phyloP scores from a whole-genome alignment of 2,888 invertebrate species.

The Synergus japonicus region DNA sequence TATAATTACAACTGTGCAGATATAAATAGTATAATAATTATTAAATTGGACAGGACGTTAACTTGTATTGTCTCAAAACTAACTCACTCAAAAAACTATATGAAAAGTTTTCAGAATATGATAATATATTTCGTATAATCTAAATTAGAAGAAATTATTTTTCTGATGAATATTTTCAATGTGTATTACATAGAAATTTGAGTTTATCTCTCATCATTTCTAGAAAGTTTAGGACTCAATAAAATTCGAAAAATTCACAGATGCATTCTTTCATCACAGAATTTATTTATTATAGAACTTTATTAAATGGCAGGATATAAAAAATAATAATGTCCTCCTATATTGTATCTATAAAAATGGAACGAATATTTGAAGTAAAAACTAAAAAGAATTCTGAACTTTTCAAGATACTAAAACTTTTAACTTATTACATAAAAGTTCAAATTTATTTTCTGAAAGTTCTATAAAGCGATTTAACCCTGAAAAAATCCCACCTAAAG shows the following conservation, averaged over 20 bases:
- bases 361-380: background rate
- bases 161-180: background rate
- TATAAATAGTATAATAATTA: too few relatives aligned
- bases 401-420: background rate
- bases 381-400: background rate
- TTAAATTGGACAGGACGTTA: too few relatives aligned
- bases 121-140: too few relatives aligned
- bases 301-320: background rate
- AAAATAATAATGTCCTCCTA: background rate
- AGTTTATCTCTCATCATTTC: background rate
- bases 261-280: background rate
- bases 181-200: background rate
- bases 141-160: too few relatives aligned
- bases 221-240: background rate
- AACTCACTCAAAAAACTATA: too few relatives aligned
- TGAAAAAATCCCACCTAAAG: background rate
- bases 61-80: too few relatives aligned
- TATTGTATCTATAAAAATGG: background rate
- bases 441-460: background rate
- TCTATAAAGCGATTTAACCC: background rate
- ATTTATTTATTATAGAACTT: constrained; percentile 13
- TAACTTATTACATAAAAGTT: background rate
- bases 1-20: background rate
- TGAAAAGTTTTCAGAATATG: too few relatives aligned
- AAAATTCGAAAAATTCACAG: constrained; percentile 7